Evolutionary conservation across 2,797 vertebrate genomes (phyloP).

Genomic region (Ciconia nigra): DNA sequence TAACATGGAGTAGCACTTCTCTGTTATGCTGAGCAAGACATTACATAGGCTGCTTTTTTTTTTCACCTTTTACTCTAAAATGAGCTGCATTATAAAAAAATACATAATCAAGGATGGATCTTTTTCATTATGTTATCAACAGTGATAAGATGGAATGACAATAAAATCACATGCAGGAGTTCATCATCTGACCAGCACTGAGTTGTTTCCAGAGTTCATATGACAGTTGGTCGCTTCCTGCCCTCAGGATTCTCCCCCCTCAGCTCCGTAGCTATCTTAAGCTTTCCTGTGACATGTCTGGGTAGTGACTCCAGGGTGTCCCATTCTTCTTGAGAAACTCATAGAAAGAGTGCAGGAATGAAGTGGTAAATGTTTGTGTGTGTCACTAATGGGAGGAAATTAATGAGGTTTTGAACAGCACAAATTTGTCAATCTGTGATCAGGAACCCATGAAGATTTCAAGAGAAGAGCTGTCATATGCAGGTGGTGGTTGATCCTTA

Average conservation of each 20-base stretch:
- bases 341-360: not conserved
- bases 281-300: not conserved
- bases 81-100: not conserved
- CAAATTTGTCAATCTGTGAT: not conserved
- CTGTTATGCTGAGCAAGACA: not conserved
- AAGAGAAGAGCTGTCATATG: not conserved
- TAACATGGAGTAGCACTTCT: not conserved
- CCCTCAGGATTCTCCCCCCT: not conserved
- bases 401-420: not conserved
- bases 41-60: not conserved
- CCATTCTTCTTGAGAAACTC: not conserved
- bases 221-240: not conserved
- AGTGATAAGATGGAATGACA: not conserved
- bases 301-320: not conserved
- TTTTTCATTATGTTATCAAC: not conserved
- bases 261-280: not conserved
- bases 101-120: not conserved
- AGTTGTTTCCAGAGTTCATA: not conserved
- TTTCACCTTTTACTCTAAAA: not conserved
- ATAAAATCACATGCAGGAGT: not conserved
- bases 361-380: not conserved
- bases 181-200: not conserved
- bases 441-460: not conserved
- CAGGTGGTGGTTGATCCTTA: not conserved
- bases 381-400: not conserved